These are phyloP conservation scores for Neodiprion lecontei DNA, from an alignment of 1,140 invertebrate species.

Conservation along the genomic window DNA sequence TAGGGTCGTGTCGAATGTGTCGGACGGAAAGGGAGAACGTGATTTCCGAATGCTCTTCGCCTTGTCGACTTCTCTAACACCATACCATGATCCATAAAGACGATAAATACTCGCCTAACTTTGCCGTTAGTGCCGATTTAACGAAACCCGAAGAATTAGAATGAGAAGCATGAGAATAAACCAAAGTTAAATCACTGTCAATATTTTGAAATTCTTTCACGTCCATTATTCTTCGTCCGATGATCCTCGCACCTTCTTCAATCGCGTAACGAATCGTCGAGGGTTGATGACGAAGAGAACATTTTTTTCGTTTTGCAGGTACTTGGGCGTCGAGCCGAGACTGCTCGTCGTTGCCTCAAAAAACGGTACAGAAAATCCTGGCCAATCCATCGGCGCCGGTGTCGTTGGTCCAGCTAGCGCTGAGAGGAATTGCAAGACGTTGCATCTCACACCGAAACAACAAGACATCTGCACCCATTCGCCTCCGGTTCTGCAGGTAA, in stretches of 20 bases:
- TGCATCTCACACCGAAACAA: slow-evolving; percentile 56
- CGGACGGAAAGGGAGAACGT: neutral
- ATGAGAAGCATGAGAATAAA: too few relatives aligned
- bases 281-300: neutral
- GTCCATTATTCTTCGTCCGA: too few relatives aligned
- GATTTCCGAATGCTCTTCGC: too few relatives aligned
- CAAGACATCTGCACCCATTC: slow-evolving; percentile 57
- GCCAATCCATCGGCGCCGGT: slow-evolving; percentile 42
- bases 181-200: too few relatives aligned
- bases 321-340: slow-evolving; percentile 53
- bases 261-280: neutral
- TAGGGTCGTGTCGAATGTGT: neutral
- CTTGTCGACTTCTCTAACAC: too few relatives aligned
- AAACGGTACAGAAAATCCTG: slow-evolving; percentile 34
- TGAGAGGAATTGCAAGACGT: slow-evolving; percentile 58
- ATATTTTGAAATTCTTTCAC: too few relatives aligned
- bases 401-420: slow-evolving; percentile 58
- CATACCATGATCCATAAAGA: too few relatives aligned
- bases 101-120: too few relatives aligned
- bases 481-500: slow-evolving; percentile 58
- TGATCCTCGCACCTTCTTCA: neutral
- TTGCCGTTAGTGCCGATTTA: neutral
- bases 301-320: slow-evolving; percentile 44
- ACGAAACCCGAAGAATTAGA: neutral
- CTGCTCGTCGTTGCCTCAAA: slow-evolving; percentile 39